phyloP scores from a whole-genome alignment of 1,140 invertebrate species.

The Drosophila truncata region DNA sequence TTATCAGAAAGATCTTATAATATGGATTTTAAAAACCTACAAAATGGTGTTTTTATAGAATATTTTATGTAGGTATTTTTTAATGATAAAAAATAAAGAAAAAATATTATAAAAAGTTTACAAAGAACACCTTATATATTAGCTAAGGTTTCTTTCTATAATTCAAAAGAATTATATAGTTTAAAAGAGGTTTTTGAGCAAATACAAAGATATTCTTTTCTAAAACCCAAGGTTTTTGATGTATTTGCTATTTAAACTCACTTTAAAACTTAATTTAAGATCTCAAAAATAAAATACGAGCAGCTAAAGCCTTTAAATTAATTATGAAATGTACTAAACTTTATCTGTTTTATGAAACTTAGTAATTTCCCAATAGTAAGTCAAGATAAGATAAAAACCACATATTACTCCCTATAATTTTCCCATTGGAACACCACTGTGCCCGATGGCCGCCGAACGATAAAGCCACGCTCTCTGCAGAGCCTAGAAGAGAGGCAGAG shows the following conservation, averaged over 20 bases:
- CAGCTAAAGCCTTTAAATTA: too few species aligned
- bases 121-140: too few species aligned
- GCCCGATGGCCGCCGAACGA: constrained; percentile 63
- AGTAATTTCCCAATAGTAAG: not conserved
- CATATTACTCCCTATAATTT: not conserved
- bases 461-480: constrained; percentile 36
- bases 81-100: too few species aligned
- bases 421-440: constrained; percentile 34
- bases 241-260: not conserved
- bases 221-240: not conserved
- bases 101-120: too few species aligned
- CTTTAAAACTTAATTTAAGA: too few species aligned
- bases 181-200: not conserved
- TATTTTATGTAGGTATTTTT: too few species aligned
- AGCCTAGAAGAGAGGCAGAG: constrained; percentile 14
- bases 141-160: not conserved
- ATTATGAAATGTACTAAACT: not conserved
- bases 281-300: too few species aligned
- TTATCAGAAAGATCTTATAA: not conserved
- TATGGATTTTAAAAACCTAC: too few species aligned
- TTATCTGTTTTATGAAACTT: not conserved
- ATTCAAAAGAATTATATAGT: not conserved
- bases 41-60: too few species aligned
- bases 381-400: not conserved
- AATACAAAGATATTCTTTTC: too few species aligned